These are phyloP conservation scores for Strigamia maritima DNA, from an alignment of 2,888 invertebrate genomes.

Conservation along the genomic window DNA sequence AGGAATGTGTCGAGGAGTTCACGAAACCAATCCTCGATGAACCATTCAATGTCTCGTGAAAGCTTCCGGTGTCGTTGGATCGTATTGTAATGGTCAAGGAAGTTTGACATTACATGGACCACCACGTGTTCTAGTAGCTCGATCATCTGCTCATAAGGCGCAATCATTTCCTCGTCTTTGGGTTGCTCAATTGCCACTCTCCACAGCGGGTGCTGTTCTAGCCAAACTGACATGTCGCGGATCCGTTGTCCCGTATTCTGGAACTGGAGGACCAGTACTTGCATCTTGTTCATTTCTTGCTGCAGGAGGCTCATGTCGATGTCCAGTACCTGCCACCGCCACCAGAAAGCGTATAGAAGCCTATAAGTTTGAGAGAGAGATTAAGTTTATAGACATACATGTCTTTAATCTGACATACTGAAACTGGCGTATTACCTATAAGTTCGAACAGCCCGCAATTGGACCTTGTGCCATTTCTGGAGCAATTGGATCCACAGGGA, in stretches of 20 bases:
- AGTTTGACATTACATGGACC: not conserved
- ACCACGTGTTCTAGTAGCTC: not conserved
- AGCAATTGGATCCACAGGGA: not conserved
- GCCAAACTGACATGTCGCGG: not conserved
- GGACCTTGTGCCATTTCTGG: constrained; percentile 7
- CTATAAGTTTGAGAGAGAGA: not conserved
- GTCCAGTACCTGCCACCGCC: not conserved
- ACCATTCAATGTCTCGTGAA: not conserved
- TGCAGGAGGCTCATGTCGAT: not conserved
- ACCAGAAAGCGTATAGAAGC: not conserved
- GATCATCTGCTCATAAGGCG: not conserved
- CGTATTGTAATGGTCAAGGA: not conserved
- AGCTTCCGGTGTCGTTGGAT: not conserved
- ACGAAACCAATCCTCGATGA: not conserved
- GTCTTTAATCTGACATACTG: too few species aligned
- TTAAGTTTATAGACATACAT: too few species aligned
- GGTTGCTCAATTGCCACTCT: not conserved
- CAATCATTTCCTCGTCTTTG: not conserved
- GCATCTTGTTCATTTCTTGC: not conserved
- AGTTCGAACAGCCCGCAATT: not conserved
- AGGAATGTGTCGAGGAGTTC: not conserved
- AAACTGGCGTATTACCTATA: too few species aligned
- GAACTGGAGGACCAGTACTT: not conserved
- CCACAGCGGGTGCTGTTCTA: not conserved
- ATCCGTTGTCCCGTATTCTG: not conserved